Evolutionary conservation across 2,797 vertebrate species (phyloP).

Genomic region (Crax fasciolata): DNA sequence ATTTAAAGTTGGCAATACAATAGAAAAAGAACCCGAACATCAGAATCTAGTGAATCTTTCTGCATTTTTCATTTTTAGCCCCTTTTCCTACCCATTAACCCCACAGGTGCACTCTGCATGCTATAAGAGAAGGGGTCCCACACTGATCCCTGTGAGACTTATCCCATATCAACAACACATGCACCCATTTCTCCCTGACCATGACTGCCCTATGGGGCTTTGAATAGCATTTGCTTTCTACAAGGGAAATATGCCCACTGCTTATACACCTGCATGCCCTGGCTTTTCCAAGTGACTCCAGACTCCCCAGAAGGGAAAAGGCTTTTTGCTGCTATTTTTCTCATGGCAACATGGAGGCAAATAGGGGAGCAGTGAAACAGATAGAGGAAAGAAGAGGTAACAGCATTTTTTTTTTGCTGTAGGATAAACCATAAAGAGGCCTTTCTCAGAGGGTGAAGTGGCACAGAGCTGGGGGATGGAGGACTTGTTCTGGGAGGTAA

Average conservation of each 20-base stretch:
- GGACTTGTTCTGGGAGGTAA: background rate
- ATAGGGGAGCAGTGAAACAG: background rate
- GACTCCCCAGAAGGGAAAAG: background rate
- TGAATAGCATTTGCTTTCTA: background rate
- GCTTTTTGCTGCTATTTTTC: background rate
- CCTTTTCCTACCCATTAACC: background rate
- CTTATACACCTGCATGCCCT: background rate
- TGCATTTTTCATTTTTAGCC: background rate
- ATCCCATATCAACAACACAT: background rate
- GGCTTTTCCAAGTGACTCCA: background rate
- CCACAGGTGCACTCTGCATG: background rate
- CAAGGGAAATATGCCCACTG: background rate
- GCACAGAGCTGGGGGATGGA: rapidly evolving
- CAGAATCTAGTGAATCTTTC: background rate
- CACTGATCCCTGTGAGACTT: background rate
- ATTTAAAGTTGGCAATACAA: background rate
- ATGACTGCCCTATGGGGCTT: background rate
- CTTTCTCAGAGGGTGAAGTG: background rate
- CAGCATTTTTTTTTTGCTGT: rapidly evolving
- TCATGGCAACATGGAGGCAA: background rate
- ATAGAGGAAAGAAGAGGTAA: background rate
- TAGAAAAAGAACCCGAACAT: background rate
- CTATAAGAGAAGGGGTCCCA: background rate
- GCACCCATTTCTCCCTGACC: background rate
- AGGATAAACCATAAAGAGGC: background rate